Base-by-base conservation (phyloP, 1,140 invertebrate genomes). In the Drosophila mayri region DNA sequence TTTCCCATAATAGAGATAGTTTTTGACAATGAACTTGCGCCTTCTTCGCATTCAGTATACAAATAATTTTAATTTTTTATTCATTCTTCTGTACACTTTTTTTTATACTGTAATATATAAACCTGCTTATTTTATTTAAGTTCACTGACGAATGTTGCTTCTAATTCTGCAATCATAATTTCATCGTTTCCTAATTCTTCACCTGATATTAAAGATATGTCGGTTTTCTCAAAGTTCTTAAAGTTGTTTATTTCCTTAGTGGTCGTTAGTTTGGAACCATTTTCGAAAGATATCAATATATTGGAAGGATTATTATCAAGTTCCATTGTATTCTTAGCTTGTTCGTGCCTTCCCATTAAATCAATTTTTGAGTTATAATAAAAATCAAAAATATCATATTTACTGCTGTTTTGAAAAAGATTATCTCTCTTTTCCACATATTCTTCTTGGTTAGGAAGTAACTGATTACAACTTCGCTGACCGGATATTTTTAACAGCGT, bases 101-200 rank as follows among this genome's bases (percentile, higher is more conserved):
- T 20, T 37, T 52, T 37, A 54, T 37, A 20, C 37, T 54, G 4
- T 10, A 16, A 25, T 22, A 55, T 12, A n/a, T 12, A 25, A 25
- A 38, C 10, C 3, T 22, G 3, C 25, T 12, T 41, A 5, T 25
- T 22, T 79, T 84, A 83, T 58, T 62, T 79, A 22, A 84, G 44
- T 47, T 82, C 80, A 52, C 60, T 44, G 22, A 84, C 76, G 50
- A 82, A 82, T 44, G 49, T 43, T 40, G 81, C 70, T 44, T 84
- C 70, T 10, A 82, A 40, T 47, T 82, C 81, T 20, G 76, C 80
- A 44, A 82, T 44, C 60, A 82, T 22, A 62, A 43, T 43, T 37
- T 82, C 59, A 32, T 82, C 76, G 30, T 65, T 37, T 20, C 14
- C 55, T 25, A 22, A n/a, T 10, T 59, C 50, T 18, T 0, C 25